These are phyloP conservation scores for Hyperoplus immaculatus DNA, from an alignment of 2,797 vertebrate genomes.

Conservation along the genomic window DNA sequence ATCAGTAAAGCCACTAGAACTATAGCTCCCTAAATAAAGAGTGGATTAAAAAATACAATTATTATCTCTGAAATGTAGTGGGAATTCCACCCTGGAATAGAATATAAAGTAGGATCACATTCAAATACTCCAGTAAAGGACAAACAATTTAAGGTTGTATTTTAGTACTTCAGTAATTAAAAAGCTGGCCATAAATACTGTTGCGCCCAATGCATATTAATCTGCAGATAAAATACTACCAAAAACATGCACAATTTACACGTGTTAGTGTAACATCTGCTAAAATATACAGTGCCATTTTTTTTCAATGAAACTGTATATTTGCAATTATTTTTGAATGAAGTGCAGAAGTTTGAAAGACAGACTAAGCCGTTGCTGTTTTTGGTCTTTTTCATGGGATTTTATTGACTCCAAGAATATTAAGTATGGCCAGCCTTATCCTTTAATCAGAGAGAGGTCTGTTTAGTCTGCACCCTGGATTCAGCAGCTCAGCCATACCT, in stretches of 20 bases:
- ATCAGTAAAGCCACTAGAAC: neutral
- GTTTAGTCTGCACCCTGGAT: slow-evolving; percentile 4
- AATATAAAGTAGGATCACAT: neutral
- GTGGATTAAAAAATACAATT: neutral
- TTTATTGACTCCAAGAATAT: slow-evolving; percentile 21
- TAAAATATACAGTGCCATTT: neutral
- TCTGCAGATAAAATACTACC: slow-evolving; percentile 13
- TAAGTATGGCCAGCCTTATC: slow-evolving; percentile 5
- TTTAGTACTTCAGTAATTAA: neutral
- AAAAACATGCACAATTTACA: neutral
- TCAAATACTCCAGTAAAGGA: neutral
- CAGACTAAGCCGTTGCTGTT: neutral
- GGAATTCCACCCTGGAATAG: neutral
- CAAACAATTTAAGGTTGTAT: neutral
- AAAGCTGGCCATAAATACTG: neutral
- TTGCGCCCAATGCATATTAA: neutral
- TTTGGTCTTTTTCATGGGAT: slow-evolving; percentile 21
- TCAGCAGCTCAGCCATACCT: neutral
- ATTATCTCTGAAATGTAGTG: neutral
- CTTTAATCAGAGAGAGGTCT: slow-evolving; percentile 32
- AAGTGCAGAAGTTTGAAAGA: neutral
- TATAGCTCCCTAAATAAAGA: neutral
- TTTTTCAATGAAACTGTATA: neutral
- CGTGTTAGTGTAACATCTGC: neutral
- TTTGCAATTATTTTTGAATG: neutral